A percentile compares a stretch with the other conserved stretches of the same genome.
Evolutionary conservation across 2,888 invertebrate genomes (phyloP).

Genomic region (Atethmia centrago): DNA sequence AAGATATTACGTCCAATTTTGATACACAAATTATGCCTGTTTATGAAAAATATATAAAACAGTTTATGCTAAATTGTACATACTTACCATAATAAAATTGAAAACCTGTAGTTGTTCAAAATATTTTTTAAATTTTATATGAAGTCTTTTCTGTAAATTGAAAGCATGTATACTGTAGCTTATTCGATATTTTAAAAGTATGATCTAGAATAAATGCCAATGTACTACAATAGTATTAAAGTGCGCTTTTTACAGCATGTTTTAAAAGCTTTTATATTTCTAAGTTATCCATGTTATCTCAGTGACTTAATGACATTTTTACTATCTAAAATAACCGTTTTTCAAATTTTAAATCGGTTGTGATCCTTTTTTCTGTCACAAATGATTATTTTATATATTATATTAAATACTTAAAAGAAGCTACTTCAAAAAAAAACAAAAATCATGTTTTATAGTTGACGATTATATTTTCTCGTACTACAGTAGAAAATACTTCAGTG

Average conservation of each 20-base stretch:
- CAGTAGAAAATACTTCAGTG: not conserved
- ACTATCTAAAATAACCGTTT: not conserved
- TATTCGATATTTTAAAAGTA: constrained; percentile 24
- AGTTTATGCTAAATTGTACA: too few relatives aligned
- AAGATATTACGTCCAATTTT: constrained; percentile 3
- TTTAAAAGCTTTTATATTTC: not conserved
- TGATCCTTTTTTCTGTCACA: constrained; percentile 62
- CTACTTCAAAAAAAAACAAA: constrained; percentile 3
- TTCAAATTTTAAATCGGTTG: constrained; percentile 34
- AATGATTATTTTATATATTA: constrained; percentile 31
- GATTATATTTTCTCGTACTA: constrained; percentile 4
- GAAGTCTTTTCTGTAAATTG: not conserved
- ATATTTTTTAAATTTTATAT: too few relatives aligned
- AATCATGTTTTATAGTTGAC: not conserved
- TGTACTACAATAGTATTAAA: not conserved
- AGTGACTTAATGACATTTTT: not conserved
- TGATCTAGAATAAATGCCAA: not conserved
- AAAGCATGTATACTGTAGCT: constrained; percentile 5
- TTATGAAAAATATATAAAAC: not conserved
- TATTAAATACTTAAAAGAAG: not conserved
- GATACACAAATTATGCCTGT: not conserved
- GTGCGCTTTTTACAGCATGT: not conserved
- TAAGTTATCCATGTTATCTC: not conserved
- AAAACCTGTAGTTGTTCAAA: too few relatives aligned
- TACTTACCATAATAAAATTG: too few relatives aligned